Percentiles rank a stretch among this genome's conserved stretches.
Evolutionary conservation across 1,140 invertebrate species (phyloP).

Genomic region (Teleogryllus occipitalis): DNA sequence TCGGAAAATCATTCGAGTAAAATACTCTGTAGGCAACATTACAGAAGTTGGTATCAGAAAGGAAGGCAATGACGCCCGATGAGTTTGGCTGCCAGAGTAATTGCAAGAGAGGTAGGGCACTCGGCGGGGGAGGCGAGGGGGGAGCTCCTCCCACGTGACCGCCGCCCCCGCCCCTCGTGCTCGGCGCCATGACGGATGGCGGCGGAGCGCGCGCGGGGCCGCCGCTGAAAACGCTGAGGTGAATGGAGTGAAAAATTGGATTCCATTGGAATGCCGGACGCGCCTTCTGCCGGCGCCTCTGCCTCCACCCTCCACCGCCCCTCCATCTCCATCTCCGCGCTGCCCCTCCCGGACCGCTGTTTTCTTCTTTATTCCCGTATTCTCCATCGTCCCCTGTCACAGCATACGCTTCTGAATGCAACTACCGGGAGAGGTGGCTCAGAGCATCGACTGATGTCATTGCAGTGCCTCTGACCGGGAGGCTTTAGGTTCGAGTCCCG

Average conservation of each 20-base stretch:
- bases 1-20: too few species aligned
- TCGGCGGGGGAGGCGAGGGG: too few species aligned
- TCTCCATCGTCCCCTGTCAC: background rate
- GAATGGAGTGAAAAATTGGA: constrained; percentile 18
- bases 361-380: background rate
- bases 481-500: too few species aligned
- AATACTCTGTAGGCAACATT: too few species aligned
- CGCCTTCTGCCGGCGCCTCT: background rate
- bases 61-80: too few species aligned
- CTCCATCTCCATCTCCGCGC: background rate
- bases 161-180: background rate
- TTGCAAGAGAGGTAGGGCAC: too few species aligned
- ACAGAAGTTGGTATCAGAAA: too few species aligned
- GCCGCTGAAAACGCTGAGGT: constrained; percentile 12
- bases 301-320: background rate
- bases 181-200: constrained; percentile 1
- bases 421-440: too few species aligned
- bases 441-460: too few species aligned
- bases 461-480: too few species aligned
- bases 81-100: too few species aligned
- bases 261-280: constrained; percentile 11
- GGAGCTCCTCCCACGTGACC: background rate
- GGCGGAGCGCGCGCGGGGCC: background rate
- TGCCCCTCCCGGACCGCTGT: background rate
- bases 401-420: too few species aligned